phyloP scores from a whole-genome alignment of 2,797 vertebrate genomes.

The Pangasius macronema region DNA sequence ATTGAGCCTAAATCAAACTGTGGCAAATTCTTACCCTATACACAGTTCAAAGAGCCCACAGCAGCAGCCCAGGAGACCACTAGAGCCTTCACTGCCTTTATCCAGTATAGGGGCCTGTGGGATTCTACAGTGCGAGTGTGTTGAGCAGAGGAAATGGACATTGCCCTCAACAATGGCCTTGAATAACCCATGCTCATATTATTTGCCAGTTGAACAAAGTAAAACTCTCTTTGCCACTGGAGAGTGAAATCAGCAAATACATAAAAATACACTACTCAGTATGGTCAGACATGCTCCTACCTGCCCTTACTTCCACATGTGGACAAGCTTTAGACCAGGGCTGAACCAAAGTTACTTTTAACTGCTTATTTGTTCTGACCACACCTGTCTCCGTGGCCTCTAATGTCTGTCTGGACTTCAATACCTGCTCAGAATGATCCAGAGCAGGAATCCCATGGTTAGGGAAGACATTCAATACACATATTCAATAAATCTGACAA shows the following conservation, averaged over 20 bases:
- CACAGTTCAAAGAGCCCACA: constrained; percentile 16
- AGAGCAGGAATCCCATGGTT: background rate
- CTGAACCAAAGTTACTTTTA: constrained; percentile 31
- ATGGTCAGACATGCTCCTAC: constrained; percentile 22
- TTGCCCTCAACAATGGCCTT: constrained; percentile 12
- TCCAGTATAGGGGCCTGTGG: background rate
- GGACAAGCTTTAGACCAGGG: constrained; percentile 26
- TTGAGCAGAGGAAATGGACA: constrained; percentile 29
- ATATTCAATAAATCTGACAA: background rate
- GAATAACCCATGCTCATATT: constrained; percentile 22
- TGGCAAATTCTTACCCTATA: constrained; percentile 64
- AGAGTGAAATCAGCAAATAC: constrained; percentile 1
- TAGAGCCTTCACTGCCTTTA: constrained; percentile 13
- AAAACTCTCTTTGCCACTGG: background rate
- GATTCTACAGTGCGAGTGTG: background rate
- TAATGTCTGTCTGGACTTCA: constrained; percentile 42
- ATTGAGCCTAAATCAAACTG: constrained; percentile 70
- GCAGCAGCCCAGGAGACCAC: constrained; percentile 17
- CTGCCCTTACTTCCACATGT: constrained; percentile 3
- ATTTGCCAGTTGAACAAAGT: background rate
- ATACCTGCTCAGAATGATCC: background rate
- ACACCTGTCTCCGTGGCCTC: constrained; percentile 38
- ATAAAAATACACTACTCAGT: background rate
- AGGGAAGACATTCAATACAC: background rate
- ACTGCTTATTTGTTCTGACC: constrained; percentile 37